Evolutionary conservation across 2,888 invertebrate species (phyloP).

Genomic region (Holacanthella duospinosa): DNA sequence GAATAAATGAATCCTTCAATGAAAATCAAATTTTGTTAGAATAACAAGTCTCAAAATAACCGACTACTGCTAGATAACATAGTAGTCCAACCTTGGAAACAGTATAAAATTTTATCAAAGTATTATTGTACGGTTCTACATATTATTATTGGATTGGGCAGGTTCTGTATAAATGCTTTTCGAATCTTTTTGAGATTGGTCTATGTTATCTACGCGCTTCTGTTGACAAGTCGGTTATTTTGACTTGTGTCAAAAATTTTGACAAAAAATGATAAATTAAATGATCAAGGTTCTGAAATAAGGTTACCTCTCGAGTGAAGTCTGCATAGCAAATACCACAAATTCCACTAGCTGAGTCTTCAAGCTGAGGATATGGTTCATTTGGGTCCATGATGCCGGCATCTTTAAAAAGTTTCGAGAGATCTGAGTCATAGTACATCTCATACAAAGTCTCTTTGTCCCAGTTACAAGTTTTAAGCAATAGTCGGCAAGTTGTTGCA

Average conservation of each 20-base stretch:
- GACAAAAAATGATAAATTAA: too few relatives aligned
- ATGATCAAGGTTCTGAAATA: too few relatives aligned
- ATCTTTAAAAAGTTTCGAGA: constrained; percentile 82
- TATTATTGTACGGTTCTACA: too few relatives aligned
- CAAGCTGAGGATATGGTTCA: background rate
- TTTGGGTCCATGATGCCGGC: constrained; percentile 86
- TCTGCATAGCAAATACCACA: constrained; percentile 33
- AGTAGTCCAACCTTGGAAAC: too few relatives aligned
- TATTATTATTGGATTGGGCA: too few relatives aligned
- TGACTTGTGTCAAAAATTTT: too few relatives aligned
- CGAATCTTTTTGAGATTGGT: background rate
- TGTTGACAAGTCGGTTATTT: too few relatives aligned
- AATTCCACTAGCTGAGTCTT: background rate
- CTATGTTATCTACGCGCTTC: background rate
- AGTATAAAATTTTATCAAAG: too few relatives aligned
- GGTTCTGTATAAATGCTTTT: background rate
- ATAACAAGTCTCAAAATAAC: too few relatives aligned
- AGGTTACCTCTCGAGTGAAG: background rate
- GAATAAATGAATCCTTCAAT: constrained; percentile 20
- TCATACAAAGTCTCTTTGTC: constrained; percentile 97
- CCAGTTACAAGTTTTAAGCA: constrained; percentile 96
- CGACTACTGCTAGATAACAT: too few relatives aligned
- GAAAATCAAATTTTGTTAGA: background rate
- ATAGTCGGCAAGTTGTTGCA: constrained; percentile 76
- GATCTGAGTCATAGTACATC: constrained; percentile 80